These are phyloP conservation scores for Aulostomus chinensis DNA, from an alignment of 2,797 vertebrate species.

Conservation along the genomic window DNA sequence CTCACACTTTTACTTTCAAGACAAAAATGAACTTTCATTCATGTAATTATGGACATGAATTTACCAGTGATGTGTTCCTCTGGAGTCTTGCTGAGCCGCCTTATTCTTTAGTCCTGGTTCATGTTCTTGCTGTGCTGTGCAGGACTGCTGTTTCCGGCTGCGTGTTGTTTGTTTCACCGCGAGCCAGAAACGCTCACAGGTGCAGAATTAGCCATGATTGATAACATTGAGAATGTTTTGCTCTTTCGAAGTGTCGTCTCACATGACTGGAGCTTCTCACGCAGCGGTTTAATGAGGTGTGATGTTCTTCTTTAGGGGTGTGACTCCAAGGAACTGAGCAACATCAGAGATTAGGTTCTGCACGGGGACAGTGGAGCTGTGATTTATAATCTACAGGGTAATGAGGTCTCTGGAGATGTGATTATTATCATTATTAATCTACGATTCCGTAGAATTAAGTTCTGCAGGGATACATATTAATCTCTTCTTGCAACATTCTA, in stretches of 20 bases:
- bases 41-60: no score
- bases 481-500: neutral
- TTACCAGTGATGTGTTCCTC: no score
- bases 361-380: constrained; percentile 5
- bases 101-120: neutral
- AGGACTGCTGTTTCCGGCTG: neutral
- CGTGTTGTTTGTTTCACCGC: neutral
- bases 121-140: neutral
- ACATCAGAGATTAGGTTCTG: constrained; percentile 8
- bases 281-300: constrained; percentile 62
- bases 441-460: constrained; percentile 2
- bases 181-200: constrained; percentile 4
- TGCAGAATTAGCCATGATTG: constrained; percentile 10
- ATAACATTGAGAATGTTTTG: constrained; percentile 11
- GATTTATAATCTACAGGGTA: constrained; percentile 13
- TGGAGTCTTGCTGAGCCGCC: no score
- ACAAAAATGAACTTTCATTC: no score
- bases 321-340: constrained; percentile 30
- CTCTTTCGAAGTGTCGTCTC: constrained; percentile 27
- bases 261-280: constrained; percentile 40
- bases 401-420: constrained; percentile 2
- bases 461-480: neutral
- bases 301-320: constrained; percentile 55
- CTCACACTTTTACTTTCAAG: no score
- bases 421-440: neutral